phyloP scores from a whole-genome alignment of 2,797 vertebrate genomes.

The Antennarius maculatus region DNA sequence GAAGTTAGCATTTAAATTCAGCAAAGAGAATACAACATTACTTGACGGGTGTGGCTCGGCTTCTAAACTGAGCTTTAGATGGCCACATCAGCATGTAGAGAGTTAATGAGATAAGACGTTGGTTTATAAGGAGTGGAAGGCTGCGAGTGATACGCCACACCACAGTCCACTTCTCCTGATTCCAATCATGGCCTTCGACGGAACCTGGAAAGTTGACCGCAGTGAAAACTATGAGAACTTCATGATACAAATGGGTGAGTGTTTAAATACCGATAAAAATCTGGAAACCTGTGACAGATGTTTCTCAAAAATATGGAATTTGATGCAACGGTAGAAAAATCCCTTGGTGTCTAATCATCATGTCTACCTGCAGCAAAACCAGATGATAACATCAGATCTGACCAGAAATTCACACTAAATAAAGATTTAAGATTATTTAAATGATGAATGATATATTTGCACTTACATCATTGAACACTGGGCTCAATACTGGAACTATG shows the following conservation, averaged over 20 bases:
- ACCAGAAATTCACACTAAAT: too few species aligned
- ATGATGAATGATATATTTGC: too few species aligned
- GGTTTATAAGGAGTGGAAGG: slow-evolving; percentile 65
- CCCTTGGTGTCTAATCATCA: neutral
- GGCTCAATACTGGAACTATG: slow-evolving; percentile 1
- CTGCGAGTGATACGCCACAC: slow-evolving; percentile 43
- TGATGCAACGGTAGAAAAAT: neutral
- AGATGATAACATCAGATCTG: neutral
- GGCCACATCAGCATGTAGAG: slow-evolving; percentile 86
- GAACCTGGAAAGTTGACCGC: slow-evolving; percentile 89
- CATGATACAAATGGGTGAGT: slow-evolving; percentile 96
- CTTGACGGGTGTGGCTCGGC: too few species aligned
- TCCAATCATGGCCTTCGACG: slow-evolving; percentile 88
- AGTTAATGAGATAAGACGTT: slow-evolving; percentile 80
- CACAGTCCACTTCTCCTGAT: slow-evolving; percentile 43
- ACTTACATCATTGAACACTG: neutral
- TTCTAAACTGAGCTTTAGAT: slow-evolving; percentile 82
- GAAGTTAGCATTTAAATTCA: neutral
- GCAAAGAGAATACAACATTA: too few species aligned
- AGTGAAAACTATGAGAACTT: slow-evolving; percentile 96
- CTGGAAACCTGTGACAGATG: neutral
- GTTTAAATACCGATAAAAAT: slow-evolving; percentile 1
- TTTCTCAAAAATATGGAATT: neutral
- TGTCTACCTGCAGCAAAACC: neutral
- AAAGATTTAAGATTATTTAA: too few species aligned